A percentile compares a stretch with the other conserved stretches of the same genome.
phyloP scores from a whole-genome alignment of 2,113 vertebrate genomes.

The Elephas maximus region DNA sequence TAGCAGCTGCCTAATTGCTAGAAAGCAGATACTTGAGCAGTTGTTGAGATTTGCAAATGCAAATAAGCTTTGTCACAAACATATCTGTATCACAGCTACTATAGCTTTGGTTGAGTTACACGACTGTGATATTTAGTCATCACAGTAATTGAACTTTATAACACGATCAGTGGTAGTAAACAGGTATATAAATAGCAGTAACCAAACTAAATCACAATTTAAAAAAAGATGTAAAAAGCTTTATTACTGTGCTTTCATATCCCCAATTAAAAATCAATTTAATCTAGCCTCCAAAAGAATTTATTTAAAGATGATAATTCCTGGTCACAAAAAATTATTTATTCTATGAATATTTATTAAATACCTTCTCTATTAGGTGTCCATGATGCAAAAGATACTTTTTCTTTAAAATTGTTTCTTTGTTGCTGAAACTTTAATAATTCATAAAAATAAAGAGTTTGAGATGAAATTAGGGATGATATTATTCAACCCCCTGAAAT shows the following conservation, averaged over 20 bases:
- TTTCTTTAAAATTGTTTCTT: not conserved
- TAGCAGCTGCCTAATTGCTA: constrained; percentile 77
- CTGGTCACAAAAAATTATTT: constrained; percentile 59
- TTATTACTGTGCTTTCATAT: constrained; percentile 78
- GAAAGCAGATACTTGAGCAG: constrained; percentile 69
- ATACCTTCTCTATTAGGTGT: not conserved
- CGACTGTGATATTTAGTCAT: constrained; percentile 63
- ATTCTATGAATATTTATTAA: constrained; percentile 33
- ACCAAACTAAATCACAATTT: constrained; percentile 54
- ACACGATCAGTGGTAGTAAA: constrained; percentile 72
- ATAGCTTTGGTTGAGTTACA: constrained; percentile 45
- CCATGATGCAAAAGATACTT: not conserved
- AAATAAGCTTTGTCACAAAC: constrained; percentile 66
- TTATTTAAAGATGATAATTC: constrained; percentile 41
- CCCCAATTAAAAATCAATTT: constrained; percentile 52
- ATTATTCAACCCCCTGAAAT: not conserved
- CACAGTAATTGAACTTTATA: constrained; percentile 73
- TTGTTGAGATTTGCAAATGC: constrained; percentile 68
- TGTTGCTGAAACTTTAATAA: constrained; percentile 23
- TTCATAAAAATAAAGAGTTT: not conserved
- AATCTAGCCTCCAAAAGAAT: constrained; percentile 55
- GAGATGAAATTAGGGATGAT: constrained; percentile 11
- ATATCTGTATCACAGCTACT: constrained; percentile 19
- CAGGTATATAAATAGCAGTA: constrained; percentile 74
- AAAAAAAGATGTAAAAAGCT: constrained; percentile 81